A percentile compares a stretch with the other conserved stretches of the same genome.
These are phyloP conservation scores for Chironex yamaguchii DNA, from an alignment of 30 jellyfish, hydroid and myxozoan genomes.

Conservation along the genomic window DNA sequence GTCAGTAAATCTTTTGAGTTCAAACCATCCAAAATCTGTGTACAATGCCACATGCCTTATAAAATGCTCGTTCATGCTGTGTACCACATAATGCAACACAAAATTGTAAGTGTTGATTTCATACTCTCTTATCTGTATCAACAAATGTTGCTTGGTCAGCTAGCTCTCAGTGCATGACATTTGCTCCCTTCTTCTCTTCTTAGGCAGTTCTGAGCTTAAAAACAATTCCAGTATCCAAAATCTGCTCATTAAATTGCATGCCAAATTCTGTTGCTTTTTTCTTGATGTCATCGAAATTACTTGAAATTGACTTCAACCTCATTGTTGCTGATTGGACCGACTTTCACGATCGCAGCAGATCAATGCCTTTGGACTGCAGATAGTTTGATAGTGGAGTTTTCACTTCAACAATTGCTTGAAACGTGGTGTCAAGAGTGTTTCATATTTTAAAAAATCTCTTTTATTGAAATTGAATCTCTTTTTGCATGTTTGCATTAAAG, in stretches of 20 bases:
- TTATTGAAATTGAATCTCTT: constrained; percentile 1
- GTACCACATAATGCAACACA: constrained; percentile 22
- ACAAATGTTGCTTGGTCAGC: no score
- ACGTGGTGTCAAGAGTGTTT: constrained; percentile 22
- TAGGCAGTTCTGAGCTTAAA: no score
- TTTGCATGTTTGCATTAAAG: constrained; percentile 13
- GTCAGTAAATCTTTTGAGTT: constrained; percentile 16
- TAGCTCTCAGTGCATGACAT: no score
- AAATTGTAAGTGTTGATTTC: constrained; percentile 4
- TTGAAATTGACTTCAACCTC: no score
- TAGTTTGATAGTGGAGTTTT: neutral
- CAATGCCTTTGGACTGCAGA: no score
- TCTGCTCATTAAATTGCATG: no score
- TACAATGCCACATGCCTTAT: constrained; percentile 28
- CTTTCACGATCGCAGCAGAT: no score
- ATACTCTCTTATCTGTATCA: neutral
- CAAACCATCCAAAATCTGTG: constrained; percentile 58
- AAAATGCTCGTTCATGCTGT: neutral
- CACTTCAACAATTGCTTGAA: constrained; percentile 2
- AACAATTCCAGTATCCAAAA: no score
- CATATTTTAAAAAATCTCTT: constrained; percentile 11
- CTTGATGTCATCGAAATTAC: no score
- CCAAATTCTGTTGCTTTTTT: no score
- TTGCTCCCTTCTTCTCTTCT: no score
- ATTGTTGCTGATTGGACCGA: no score